phyloP scores from a whole-genome alignment of 2,797 vertebrate genomes.

The Tapera naevia region DNA sequence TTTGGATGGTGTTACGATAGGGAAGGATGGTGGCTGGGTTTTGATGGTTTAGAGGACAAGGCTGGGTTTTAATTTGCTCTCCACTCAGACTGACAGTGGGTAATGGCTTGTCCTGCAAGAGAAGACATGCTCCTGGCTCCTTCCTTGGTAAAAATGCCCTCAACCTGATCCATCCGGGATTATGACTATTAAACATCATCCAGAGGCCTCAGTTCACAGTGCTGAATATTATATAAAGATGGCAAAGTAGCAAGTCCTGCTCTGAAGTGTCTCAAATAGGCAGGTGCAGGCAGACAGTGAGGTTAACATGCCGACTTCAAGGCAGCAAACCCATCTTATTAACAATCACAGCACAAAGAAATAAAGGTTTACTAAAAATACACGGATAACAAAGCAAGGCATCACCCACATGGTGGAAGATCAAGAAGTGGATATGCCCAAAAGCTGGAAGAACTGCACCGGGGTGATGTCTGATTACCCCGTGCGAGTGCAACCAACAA shows the following conservation, averaged over 20 bases:
- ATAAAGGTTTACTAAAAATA: not conserved
- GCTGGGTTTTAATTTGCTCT: not conserved
- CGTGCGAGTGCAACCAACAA: too few relatives aligned
- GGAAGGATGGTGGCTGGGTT: not conserved
- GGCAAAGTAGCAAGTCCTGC: not conserved
- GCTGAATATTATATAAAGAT: not conserved
- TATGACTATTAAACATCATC: not conserved
- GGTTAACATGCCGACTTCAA: not conserved
- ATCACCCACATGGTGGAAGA: not conserved
- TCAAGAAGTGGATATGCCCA: not conserved
- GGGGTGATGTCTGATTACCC: not conserved
- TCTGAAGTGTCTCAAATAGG: not conserved
- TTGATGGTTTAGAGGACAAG: not conserved
- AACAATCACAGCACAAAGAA: not conserved
- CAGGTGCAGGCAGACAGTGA: not conserved
- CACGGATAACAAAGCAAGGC: fast-evolving
- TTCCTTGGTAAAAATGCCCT: not conserved
- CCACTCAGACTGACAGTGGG: not conserved
- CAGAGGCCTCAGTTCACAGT: not conserved
- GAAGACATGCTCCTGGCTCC: not conserved
- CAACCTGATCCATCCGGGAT: not conserved
- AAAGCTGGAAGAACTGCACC: slow-evolving; percentile 18
- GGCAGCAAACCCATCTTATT: not conserved
- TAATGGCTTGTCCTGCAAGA: not conserved
- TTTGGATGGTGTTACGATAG: not conserved